A percentile compares a stretch with the other conserved stretches of the same genome.
phyloP scores from a whole-genome alignment of 2,888 invertebrate species.

The Campoplex capitator region DNA sequence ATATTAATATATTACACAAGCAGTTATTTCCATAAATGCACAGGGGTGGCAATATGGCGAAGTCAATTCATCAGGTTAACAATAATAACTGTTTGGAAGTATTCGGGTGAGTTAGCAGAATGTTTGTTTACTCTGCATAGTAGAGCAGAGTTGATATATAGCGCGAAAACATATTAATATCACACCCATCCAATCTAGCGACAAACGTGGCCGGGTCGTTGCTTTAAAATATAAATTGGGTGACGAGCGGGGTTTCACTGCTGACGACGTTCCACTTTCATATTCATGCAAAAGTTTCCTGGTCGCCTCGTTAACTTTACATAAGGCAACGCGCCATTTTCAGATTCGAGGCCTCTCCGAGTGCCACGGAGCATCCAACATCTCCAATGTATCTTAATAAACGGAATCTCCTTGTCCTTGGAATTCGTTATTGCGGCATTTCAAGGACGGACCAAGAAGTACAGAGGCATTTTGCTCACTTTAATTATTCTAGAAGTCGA shows the following conservation, averaged over 20 bases:
- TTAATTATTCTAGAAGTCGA: not conserved
- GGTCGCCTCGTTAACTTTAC: constrained; percentile 82
- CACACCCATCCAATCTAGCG: constrained; percentile 81
- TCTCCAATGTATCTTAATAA: constrained; percentile 28
- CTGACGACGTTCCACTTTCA: constrained; percentile 79
- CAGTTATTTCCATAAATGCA: not conserved
- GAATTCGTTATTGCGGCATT: not conserved
- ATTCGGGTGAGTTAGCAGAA: not conserved
- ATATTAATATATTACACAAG: not conserved
- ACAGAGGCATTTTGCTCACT: not conserved
- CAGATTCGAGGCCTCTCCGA: constrained; percentile 74
- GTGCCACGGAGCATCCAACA: constrained; percentile 57
- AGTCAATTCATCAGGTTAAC: constrained; percentile 15
- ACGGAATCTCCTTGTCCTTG: constrained; percentile 22
- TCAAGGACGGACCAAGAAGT: not conserved
- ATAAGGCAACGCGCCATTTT: constrained; percentile 76
- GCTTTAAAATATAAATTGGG: constrained; percentile 82
- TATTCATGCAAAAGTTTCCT: constrained; percentile 83
- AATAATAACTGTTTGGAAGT: not conserved
- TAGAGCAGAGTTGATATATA: constrained; percentile 29
- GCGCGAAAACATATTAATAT: constrained; percentile 78
- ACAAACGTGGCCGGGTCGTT: constrained; percentile 72
- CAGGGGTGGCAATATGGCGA: not conserved
- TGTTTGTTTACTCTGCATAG: constrained; percentile 6
- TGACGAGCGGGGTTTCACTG: constrained; percentile 72